phyloP scores from a whole-genome alignment of 2,113 vertebrate species.

The Tupaia chinensis region DNA sequence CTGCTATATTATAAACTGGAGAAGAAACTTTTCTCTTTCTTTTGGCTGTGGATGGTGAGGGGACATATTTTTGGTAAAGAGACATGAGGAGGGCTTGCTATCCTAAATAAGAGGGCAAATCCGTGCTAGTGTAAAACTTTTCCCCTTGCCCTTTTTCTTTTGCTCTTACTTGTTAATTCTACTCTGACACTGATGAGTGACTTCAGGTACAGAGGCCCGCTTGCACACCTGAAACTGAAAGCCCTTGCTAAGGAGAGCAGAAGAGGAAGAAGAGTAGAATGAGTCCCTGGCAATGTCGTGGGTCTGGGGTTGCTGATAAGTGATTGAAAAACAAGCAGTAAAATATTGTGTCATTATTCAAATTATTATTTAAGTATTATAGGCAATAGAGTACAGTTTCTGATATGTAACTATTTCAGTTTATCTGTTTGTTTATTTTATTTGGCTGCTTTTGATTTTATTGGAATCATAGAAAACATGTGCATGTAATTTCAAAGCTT shows the following conservation, averaged over 20 bases:
- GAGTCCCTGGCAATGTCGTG: background rate
- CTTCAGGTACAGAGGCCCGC: background rate
- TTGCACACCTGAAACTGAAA: background rate
- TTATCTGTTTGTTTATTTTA: background rate
- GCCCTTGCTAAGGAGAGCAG: background rate
- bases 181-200: background rate
- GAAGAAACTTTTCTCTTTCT: background rate
- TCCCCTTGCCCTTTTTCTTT: background rate
- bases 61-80: background rate
- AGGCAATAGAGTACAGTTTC: background rate
- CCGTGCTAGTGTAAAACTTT: background rate
- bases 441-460: background rate
- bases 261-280: background rate
- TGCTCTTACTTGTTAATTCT: background rate
- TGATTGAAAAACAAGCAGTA: background rate
- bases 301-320: background rate
- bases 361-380: background rate
- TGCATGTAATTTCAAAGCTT: background rate
- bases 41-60: background rate
- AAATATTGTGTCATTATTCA: background rate
- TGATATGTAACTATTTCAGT: background rate
- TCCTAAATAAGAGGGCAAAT: background rate
- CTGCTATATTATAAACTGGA: background rate
- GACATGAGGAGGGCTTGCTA: background rate
- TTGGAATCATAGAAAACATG: background rate